These are phyloP conservation scores for Proterorhinus semilunaris DNA, from an alignment of 2,113 vertebrate species.

Conservation along the genomic window DNA sequence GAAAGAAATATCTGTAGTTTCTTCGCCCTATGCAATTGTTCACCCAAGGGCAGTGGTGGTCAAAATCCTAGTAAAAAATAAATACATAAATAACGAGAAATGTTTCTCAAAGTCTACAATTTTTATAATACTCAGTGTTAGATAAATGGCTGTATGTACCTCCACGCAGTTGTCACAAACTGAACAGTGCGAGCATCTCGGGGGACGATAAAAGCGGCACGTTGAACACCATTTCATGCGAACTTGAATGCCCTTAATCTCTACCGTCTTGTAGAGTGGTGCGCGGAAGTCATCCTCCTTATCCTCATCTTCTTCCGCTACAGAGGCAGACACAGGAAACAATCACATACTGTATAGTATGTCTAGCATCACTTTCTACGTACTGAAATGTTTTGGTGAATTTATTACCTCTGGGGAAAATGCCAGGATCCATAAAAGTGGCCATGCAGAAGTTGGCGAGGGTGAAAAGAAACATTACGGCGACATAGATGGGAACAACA, in stretches of 20 bases:
- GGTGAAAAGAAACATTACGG: conserved; percentile 91
- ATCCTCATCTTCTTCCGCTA: conserved; percentile 97
- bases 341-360: background rate
- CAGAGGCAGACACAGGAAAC: conserved; percentile 8
- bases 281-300: conserved; percentile 98
- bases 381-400: background rate
- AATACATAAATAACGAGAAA: background rate
- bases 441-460: conserved; percentile 99
- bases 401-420: conserved; percentile 91
- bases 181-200: conserved; percentile 95
- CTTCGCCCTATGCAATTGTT: conserved; percentile 97
- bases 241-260: conserved; percentile 95
- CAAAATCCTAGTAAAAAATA: conserved; percentile 84
- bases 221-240: conserved; percentile 99
- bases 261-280: conserved; percentile 96
- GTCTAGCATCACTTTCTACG: background rate
- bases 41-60: conserved; percentile 98
- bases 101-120: background rate
- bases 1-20: conserved; percentile 98
- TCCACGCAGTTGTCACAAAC: conserved; percentile 99
- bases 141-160: conserved; percentile 72
- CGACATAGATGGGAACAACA: conserved; percentile 88
- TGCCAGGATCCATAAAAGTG: conserved; percentile 97
- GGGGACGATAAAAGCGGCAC: conserved; percentile 96
- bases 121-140: background rate